Base-by-base conservation (phyloP, 1,140 invertebrate genomes). In the Halesus radiatus region DNA sequence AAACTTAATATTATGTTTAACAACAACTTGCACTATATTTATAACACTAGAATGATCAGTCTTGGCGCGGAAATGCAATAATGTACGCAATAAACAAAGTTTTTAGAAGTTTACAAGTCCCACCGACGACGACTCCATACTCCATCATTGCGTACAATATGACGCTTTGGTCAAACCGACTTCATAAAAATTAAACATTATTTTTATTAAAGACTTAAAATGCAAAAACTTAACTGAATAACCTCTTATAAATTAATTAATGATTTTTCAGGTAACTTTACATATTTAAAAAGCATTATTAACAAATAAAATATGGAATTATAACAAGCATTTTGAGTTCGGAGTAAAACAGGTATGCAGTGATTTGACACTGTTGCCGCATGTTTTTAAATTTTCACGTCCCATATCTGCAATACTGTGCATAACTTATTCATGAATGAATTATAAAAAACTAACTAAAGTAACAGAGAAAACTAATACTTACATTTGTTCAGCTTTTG, bases 121-220 rank as follows among this genome's bases (percentile, higher is more conserved):
- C 72, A 76, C 79, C 73, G 79, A 87, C 85, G 86, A 88, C 86
- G 87, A 88, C 88, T 89, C 88, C 88, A 89, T 76, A 88, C 88
- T 89, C 88, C 88, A 89, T 76, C 64, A 76, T 89, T 89, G 88
- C 87, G 85, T 87, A 89, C 86, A 87, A 86, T 82, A 88, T 89
- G 88, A 89, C 88, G 88, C 88, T 89, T 84, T 86, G 79, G 81
- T 88, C 88, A 88, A 86, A 83, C 79, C 72, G 85, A 70, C n/a
- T 73, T 79, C 87, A 88, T 53, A 26, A 70, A 22, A 37, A 16
- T 66, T 60, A 60, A 60, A 13, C 18, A 20, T 60, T 45, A 0
- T 45, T 45, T 13, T 45, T 45, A 45, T 13, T 45, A 13, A 45
- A 45, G 10, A 18, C n/a, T 56, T 56, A 20, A 56, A n/a, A 22